Base-by-base conservation (phyloP, 1,140 invertebrate genomes). In the Maniola jurtina region DNA sequence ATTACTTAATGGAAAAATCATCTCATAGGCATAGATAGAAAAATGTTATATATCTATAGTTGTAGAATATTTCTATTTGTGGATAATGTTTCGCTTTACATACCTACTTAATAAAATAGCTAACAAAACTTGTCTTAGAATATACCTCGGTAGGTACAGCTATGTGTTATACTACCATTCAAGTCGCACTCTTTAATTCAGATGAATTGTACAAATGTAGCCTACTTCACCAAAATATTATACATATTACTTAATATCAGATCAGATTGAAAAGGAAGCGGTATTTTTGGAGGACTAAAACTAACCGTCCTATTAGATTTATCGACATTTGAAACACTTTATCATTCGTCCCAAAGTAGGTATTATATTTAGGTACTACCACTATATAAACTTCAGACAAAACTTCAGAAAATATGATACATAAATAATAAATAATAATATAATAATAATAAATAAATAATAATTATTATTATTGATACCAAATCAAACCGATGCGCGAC, bases 11-110 rank as follows among this genome's bases (percentile, higher is more conserved):
- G 61, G 63, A 65, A 55, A 59, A 59, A 47, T 57, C 60, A 59
- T 62, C 64, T 66, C 69, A 56, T 66, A 66, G 65, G 15, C 42
- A 65, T 70, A 70, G 62, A 61, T 70, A 71, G 55, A 61, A 34
- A 58, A 66, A 62, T 71, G 61, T 64, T 55, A 58, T 62, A 62
- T 62, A 62, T 66, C 57, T 61, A 40, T 60, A 66, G 34, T 35
- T 60, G 38, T 66, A 66, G 47, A n/a, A 33, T 61, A 35, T 40
- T 35, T 66, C n/a, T 4, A 61, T 50, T 52, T n/a, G 8, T 66
- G 45, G 48, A 33, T 33, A 33, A 68, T 15, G 55, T 60, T 64
- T 61, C 45, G 67, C 47, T 68, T 63, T 68, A 42, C n/a, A n/a
- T 7, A 11, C 38, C 7, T 14, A 10, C 40, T 42, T n/a, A 25